These are phyloP conservation scores for Margarornis squamiger DNA, from an alignment of 2,797 vertebrate species.

Conservation along the genomic window DNA sequence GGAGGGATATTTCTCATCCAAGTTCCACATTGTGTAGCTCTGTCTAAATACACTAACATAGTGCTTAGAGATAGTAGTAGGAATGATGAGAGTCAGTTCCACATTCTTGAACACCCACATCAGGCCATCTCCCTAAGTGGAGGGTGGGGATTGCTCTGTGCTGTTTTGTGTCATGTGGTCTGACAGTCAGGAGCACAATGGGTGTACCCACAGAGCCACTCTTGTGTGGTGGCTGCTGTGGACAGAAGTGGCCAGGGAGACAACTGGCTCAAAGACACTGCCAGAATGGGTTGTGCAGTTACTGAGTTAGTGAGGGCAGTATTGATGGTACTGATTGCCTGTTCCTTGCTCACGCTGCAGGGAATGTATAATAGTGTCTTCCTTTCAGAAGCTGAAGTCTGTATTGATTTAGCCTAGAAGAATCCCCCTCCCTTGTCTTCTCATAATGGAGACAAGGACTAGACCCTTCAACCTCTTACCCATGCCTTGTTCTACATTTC, in stretches of 20 bases:
- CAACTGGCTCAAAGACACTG: not conserved
- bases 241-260: not conserved
- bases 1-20: not conserved
- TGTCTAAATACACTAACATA: not conserved
- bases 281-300: not conserved
- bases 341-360: not conserved
- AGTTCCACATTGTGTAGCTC: not conserved
- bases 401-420: not conserved
- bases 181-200: not conserved
- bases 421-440: not conserved
- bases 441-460: not conserved
- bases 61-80: not conserved
- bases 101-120: conserved; percentile 1
- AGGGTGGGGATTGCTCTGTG: not conserved
- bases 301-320: not conserved
- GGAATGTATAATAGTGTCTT: not conserved
- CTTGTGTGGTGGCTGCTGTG: not conserved
- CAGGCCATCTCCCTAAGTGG: not conserved
- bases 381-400: not conserved
- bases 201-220: not conserved
- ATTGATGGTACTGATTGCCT: not conserved
- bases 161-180: not conserved
- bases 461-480: not conserved
- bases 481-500: not conserved
- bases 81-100: not conserved